phyloP scores from a whole-genome alignment of 2,797 vertebrate species.

The Cephalopachus bancanus region DNA sequence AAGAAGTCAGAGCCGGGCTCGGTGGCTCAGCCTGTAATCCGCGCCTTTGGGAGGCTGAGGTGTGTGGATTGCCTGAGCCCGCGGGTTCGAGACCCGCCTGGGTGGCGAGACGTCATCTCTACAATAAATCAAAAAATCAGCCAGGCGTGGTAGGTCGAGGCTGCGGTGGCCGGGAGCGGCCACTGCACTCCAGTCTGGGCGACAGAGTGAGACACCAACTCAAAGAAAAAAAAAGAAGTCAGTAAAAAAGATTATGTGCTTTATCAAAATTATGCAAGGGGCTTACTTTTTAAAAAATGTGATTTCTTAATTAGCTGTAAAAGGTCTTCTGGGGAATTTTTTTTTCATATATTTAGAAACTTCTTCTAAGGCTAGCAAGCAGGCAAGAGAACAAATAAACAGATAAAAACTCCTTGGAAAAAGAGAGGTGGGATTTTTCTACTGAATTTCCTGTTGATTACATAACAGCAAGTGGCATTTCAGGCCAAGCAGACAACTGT shows the following conservation, averaged over 20 bases:
- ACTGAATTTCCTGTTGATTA: slow-evolving; percentile 35
- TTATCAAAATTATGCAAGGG: slow-evolving; percentile 23
- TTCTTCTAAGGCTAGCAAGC: not conserved
- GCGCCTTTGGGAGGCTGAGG: too few relatives aligned
- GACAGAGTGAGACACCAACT: too few relatives aligned
- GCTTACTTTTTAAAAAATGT: slow-evolving; percentile 2
- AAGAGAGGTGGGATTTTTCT: not conserved
- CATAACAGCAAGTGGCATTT: not conserved
- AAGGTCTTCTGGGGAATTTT: not conserved
- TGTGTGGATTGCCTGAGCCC: too few relatives aligned
- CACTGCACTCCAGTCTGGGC: too few relatives aligned
- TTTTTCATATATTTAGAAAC: not conserved
- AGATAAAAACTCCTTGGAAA: not conserved
- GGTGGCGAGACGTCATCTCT: too few relatives aligned
- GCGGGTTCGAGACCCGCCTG: too few relatives aligned
- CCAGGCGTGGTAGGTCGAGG: too few relatives aligned
- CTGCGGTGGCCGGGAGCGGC: too few relatives aligned
- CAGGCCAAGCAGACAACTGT: not conserved
- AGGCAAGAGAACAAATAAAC: not conserved
- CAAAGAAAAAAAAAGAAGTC: not conserved
- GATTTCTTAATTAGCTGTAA: slow-evolving; percentile 16
- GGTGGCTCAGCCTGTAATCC: too few relatives aligned
- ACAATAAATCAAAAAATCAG: too few relatives aligned
- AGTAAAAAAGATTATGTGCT: not conserved
- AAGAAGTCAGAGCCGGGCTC: too few relatives aligned